phyloP scores from a whole-genome alignment of 2,888 invertebrate genomes.

The Amphipoea oculea region DNA sequence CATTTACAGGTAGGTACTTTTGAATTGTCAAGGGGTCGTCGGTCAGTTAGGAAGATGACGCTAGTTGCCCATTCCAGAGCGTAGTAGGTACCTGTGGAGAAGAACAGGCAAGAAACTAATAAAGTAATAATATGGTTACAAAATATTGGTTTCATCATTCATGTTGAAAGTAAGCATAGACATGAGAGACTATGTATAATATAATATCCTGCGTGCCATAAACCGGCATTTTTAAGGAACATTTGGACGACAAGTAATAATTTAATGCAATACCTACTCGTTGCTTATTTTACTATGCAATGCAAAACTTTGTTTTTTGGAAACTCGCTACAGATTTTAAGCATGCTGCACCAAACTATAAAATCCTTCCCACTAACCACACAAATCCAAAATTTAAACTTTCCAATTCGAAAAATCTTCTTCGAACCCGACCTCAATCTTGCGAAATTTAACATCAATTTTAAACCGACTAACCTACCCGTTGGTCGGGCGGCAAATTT shows the following conservation, averaged over 20 bases:
- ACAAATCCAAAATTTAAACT: background rate
- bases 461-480: slow-evolving; percentile 74
- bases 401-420: slow-evolving; percentile 27
- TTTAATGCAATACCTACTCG: too few species aligned
- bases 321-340: background rate
- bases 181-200: background rate
- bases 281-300: background rate
- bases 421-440: slow-evolving; percentile 39
- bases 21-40: too few species aligned
- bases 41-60: too few species aligned
- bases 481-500: slow-evolving; percentile 86
- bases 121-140: background rate
- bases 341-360: background rate
- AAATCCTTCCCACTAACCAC: background rate
- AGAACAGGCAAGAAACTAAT: background rate
- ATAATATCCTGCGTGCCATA: background rate
- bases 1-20: background rate
- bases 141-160: background rate
- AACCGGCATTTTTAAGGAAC: too few species aligned
- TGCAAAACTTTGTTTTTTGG: too few species aligned
- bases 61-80: background rate
- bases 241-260: background rate
- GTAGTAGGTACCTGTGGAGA: too few species aligned
- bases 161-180: background rate
- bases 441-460: slow-evolving; percentile 60